Base-by-base conservation (phyloP, 2,888 invertebrate genomes). In the Panopea generosa region DNA sequence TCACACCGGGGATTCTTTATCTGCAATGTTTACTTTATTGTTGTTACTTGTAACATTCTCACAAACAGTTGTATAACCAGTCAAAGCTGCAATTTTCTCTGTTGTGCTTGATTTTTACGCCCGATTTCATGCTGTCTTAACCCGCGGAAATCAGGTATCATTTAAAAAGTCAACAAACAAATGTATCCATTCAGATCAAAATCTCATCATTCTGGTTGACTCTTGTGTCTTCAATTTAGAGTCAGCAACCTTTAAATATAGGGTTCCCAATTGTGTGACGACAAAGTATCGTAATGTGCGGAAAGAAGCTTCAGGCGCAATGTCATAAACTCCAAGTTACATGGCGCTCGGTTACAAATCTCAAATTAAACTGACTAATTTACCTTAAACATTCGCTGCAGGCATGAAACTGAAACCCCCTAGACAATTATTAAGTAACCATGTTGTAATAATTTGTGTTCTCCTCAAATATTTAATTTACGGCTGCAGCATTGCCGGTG, bases 361-460 rank as follows among this genome's bases (percentile, higher is more conserved):
- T 67, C 29, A 55, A 62, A 73, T 73, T 68, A 73, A 68, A 68
- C 67, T 73, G 67, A 73, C 73, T 73, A 73, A 73, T 73, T 73
- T 73, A 67, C 62, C 67, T 57, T 29, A 62, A 61, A 62, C 45
- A 24, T 33, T 47, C 49, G 53, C 56, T 57, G 53, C 40, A 26
- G 49, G 68, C 68, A 68, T 52, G 68, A 60, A 68, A 60, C 43
- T 50, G 68, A 68, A 43, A 38, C 59, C 38, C 27, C 18, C n/a
- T 20, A 29, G 2, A 27, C 45, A 27, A n/a, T 2, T 27, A 33
- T 68, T 59, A 59, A 59, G 27, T 60, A 68, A 57, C 56, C 67
- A 0, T 67, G 59, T 59, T 49, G 52, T 67, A 59, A 57, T 67
- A 59, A 67, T 57, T 47, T 47, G 33, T 33, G 16, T 3, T 47